Evolutionary conservation across 2,888 invertebrate species (phyloP).

Genomic region (Napeogenes inachia): DNA sequence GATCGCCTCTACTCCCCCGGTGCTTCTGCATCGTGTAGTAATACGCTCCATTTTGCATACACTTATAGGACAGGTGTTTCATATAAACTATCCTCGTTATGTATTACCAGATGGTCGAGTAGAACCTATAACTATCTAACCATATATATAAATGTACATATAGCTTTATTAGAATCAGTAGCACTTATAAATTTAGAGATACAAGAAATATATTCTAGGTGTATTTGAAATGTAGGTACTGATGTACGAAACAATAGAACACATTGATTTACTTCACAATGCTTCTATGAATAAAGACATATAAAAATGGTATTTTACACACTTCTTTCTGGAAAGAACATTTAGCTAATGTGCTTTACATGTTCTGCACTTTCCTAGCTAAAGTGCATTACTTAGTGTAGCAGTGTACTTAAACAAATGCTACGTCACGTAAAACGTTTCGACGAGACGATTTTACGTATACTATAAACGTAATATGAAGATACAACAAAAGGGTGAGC

Average conservation of each 20-base stretch:
- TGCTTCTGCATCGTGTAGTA: slow-evolving; percentile 9
- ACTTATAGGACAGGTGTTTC: not conserved
- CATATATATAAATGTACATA: no score
- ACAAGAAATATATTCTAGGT: no score
- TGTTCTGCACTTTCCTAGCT: slow-evolving; percentile 3
- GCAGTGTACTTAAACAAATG: slow-evolving; percentile 6
- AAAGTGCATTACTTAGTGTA: slow-evolving; percentile 4
- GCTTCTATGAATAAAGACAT: not conserved
- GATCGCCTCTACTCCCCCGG: not conserved
- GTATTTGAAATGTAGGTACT: no score
- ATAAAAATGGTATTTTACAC: not conserved
- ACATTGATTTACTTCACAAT: no score
- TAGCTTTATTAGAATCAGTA: no score
- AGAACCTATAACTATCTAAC: no score
- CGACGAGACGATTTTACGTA: slow-evolving; percentile 12
- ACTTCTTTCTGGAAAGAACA: not conserved
- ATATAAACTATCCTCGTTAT: not conserved
- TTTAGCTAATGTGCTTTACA: slow-evolving; percentile 11
- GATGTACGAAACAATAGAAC: no score
- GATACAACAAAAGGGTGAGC: slow-evolving; percentile 36
- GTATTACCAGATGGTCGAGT: not conserved
- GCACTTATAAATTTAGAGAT: no score
- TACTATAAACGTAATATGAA: slow-evolving; percentile 11
- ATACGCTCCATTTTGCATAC: slow-evolving; percentile 9
- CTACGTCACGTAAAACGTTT: slow-evolving; percentile 7